These are phyloP conservation scores for Polietes domitor DNA, from an alignment of 2,888 invertebrate genomes.

Conservation along the genomic window DNA sequence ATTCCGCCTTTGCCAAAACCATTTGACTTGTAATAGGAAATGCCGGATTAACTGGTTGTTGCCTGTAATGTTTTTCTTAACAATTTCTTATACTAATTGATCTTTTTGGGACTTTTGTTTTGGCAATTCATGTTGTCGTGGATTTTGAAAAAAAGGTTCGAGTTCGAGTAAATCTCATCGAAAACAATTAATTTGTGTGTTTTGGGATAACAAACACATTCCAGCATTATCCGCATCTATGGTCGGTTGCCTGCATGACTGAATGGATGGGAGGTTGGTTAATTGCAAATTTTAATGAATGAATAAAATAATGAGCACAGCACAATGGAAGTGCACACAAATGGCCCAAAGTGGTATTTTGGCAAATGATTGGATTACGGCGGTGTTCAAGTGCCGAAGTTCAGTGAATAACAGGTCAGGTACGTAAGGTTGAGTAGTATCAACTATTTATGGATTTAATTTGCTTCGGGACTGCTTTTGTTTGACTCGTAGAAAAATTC, in stretches of 20 bases:
- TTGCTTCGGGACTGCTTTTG: neutral
- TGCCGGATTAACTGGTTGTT: constrained; percentile 29
- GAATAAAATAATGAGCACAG: neutral
- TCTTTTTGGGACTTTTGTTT: constrained; percentile 14
- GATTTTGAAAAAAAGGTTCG: neutral
- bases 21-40: constrained; percentile 39
- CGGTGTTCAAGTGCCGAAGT: neutral
- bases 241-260: neutral
- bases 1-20: neutral
- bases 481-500: no score
- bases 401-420: neutral
- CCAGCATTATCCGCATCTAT: neutral
- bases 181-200: constrained; percentile 18
- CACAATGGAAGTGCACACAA: neutral
- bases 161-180: neutral
- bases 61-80: constrained; percentile 13
- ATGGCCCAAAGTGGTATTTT: constrained; percentile 11
- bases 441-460: neutral
- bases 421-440: no score
- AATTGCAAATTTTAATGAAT: neutral
- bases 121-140: neutral
- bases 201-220: constrained; percentile 1
- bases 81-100: constrained; percentile 6
- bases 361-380: constrained; percentile 1
- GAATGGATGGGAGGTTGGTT: neutral